Evolutionary conservation across 2,888 invertebrate genomes (phyloP).

Genomic region (Eretmocerus hayati): DNA sequence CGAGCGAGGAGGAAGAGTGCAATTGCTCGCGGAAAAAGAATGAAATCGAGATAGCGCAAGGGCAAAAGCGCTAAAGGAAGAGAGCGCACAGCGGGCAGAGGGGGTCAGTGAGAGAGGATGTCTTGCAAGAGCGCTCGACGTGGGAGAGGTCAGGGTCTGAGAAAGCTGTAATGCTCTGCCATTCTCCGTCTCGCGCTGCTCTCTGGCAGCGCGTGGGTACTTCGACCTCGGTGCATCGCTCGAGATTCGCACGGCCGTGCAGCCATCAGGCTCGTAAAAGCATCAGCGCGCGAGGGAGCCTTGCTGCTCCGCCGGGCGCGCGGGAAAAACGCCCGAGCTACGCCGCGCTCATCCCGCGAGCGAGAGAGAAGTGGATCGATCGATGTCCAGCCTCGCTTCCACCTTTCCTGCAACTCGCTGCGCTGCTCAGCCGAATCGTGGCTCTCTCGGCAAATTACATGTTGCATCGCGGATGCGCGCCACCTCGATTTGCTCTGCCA

Average conservation of each 20-base stretch:
- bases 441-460: no score
- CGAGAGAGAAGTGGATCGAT: no score
- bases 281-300: not conserved
- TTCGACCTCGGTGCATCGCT: slow-evolving; percentile 24
- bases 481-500: no score
- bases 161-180: slow-evolving; percentile 26
- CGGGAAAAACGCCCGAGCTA: no score
- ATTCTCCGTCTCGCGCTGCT: not conserved
- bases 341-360: no score
- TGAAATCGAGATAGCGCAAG: not conserved
- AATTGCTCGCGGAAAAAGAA: slow-evolving; percentile 10
- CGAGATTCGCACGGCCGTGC: slow-evolving; percentile 27
- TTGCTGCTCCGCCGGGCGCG: no score
- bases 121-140: slow-evolving; percentile 22
- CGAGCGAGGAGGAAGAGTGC: slow-evolving; percentile 2
- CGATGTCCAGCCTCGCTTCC: no score
- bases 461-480: no score
- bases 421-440: not conserved
- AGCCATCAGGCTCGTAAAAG: not conserved
- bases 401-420: no score
- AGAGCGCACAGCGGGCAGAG: not conserved
- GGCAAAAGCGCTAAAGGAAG: slow-evolving; percentile 8
- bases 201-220: slow-evolving; percentile 13
- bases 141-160: slow-evolving; percentile 33
- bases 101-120: slow-evolving; percentile 14